A percentile compares a stretch with the other conserved stretches of the same genome.
These are phyloP conservation scores for Nemotelus pantherinus DNA, from an alignment of 2,888 invertebrate species.

Conservation along the genomic window DNA sequence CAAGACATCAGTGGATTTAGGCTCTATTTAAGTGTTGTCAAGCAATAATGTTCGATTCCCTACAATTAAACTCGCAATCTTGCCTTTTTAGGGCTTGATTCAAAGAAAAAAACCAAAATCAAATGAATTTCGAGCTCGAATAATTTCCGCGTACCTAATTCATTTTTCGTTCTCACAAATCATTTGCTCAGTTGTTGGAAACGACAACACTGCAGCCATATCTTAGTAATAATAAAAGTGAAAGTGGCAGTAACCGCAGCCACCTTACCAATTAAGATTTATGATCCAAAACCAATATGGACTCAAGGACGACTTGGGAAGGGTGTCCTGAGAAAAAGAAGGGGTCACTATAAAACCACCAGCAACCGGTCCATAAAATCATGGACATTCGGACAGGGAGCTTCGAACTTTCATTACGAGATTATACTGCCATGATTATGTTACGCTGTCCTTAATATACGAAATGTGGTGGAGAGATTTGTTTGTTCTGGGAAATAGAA, in stretches of 20 bases:
- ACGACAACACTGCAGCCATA: background rate
- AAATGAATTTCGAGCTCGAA: no score
- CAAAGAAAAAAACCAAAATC: no score
- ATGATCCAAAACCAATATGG: conserved; percentile 49
- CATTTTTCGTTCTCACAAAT: no score
- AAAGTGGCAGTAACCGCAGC: conserved; percentile 49
- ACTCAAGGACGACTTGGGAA: conserved; percentile 22
- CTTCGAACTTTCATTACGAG: conserved; percentile 19
- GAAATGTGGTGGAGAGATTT: no score
- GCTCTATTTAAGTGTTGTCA: no score
- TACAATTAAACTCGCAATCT: no score
- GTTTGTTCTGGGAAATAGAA: no score
- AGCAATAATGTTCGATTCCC: no score
- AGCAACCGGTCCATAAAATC: conserved; percentile 41
- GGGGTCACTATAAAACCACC: conserved; percentile 21
- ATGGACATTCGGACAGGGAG: conserved; percentile 23
- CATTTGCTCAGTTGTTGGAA: background rate
- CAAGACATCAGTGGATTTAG: background rate
- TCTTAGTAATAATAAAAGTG: conserved; percentile 42
- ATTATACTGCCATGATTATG: conserved; percentile 9
- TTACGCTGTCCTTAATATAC: no score
- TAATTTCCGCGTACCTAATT: no score
- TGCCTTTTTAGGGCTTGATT: no score
- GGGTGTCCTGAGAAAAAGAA: conserved; percentile 7
- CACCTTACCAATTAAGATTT: conserved; percentile 51